Evolutionary conservation across 2,797 vertebrate species (phyloP).

Genomic region (Mionectes olivaceus): DNA sequence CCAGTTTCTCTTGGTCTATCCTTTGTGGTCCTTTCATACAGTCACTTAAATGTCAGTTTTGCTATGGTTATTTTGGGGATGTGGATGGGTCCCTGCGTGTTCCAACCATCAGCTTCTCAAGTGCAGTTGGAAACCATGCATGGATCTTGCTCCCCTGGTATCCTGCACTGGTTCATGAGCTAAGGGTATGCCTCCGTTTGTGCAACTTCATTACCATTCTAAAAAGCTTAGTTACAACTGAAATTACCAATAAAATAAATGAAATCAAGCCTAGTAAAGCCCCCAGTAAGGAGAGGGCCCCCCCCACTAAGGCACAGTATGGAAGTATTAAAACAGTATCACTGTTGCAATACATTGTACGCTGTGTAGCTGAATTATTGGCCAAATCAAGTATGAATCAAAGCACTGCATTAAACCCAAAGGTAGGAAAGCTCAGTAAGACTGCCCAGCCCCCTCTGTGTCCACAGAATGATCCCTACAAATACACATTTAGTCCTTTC

Average conservation of each 20-base stretch:
- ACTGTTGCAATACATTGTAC: fast-evolving
- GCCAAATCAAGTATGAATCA: neutral
- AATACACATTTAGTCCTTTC: neutral
- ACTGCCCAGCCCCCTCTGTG: neutral
- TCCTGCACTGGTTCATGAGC: neutral
- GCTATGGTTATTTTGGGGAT: neutral
- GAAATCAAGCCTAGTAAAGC: neutral
- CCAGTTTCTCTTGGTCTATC: neutral
- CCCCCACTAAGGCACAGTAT: neutral
- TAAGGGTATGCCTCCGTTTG: neutral
- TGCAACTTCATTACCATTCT: neutral
- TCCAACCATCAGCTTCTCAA: neutral
- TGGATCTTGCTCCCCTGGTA: neutral
- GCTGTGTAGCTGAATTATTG: neutral
- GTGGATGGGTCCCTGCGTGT: neutral
- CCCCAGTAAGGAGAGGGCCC: neutral
- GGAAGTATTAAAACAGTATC: neutral
- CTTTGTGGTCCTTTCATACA: conserved; percentile 15
- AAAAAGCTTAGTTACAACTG: neutral
- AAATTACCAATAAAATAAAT: neutral
- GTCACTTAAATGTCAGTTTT: conserved; percentile 8
- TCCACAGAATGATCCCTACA: neutral
- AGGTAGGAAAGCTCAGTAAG: neutral
- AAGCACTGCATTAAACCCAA: neutral
- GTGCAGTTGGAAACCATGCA: neutral